phyloP scores from a whole-genome alignment of 2,113 vertebrate genomes.

The Megaceryle torquata region DNA sequence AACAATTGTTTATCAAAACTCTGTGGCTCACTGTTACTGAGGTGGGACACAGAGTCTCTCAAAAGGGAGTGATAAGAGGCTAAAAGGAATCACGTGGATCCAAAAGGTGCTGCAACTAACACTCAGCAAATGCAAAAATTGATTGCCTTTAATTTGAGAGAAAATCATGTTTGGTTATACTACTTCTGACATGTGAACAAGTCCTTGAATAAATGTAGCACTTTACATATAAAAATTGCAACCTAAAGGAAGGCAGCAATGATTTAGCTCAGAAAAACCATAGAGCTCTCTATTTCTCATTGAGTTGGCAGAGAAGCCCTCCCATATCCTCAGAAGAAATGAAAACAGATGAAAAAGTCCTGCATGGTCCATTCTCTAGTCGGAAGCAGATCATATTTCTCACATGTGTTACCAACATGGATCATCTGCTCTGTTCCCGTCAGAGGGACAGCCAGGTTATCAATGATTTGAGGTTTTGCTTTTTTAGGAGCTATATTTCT shows the following conservation, averaged over 20 bases:
- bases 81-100: neutral
- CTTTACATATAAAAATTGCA: neutral
- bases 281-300: neutral
- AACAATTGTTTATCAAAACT: neutral
- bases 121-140: neutral
- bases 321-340: conserved; percentile 9
- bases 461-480: conserved; percentile 16
- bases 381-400: conserved; percentile 5
- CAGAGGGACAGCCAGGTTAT: neutral
- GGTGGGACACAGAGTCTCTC: neutral
- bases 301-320: neutral
- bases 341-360: conserved; percentile 8
- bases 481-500: conserved; percentile 6
- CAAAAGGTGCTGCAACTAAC: neutral
- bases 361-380: neutral
- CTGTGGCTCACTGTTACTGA: neutral
- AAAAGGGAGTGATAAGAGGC: neutral
- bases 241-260: neutral
- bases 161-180: neutral
- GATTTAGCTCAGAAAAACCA: neutral
- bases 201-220: neutral
- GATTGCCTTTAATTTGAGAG: neutral
- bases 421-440: neutral
- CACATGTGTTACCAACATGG: conserved; percentile 9
- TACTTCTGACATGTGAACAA: neutral